A percentile compares a stretch with the other conserved stretches of the same genome.
phyloP scores from a whole-genome alignment of 2,888 invertebrate genomes.

The Acronicta psi region DNA sequence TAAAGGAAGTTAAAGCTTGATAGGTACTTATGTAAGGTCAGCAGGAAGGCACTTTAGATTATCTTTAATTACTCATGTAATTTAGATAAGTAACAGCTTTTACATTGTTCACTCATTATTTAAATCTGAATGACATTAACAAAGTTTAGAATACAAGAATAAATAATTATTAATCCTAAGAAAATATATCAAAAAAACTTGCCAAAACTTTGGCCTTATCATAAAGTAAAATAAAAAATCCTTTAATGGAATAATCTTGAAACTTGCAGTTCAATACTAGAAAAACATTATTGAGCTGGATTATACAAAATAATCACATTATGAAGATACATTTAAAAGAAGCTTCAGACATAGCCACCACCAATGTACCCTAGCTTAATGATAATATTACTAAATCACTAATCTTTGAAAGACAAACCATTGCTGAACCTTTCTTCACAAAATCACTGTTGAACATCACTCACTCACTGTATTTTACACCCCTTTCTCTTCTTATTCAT shows the following conservation, averaged over 20 bases:
- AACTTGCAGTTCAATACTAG: conserved; percentile 5
- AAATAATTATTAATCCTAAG: conserved; percentile 42
- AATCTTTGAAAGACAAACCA: conserved; percentile 36
- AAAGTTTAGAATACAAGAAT: conserved; percentile 38
- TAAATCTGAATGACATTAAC: conserved; percentile 40
- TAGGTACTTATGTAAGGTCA: conserved; percentile 14
- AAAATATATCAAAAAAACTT: conserved; percentile 20
- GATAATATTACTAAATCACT: conserved; percentile 26
- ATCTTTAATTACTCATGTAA: conserved; percentile 22
- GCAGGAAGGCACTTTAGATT: conserved; percentile 8
- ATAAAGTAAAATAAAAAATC: conserved; percentile 26
- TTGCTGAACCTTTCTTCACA: conserved; percentile 10
- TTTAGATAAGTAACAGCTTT: conserved; percentile 15
- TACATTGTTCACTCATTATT: background rate
- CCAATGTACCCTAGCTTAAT: conserved; percentile 3
- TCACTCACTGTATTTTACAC: conserved; percentile 83
- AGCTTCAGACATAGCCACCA: conserved; percentile 12
- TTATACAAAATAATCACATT: conserved; percentile 9
- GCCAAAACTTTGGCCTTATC: conserved; percentile 27
- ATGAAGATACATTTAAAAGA: conserved; percentile 7
- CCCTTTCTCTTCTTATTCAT: conserved; percentile 82
- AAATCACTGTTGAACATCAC: conserved; percentile 30
- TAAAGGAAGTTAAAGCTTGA: background rate
- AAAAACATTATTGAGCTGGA: conserved; percentile 28
- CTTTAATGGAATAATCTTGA: conserved; percentile 28